Conservation (phyloP, 2,888 invertebrate species). For the Stramonita haemastoma region DNA sequence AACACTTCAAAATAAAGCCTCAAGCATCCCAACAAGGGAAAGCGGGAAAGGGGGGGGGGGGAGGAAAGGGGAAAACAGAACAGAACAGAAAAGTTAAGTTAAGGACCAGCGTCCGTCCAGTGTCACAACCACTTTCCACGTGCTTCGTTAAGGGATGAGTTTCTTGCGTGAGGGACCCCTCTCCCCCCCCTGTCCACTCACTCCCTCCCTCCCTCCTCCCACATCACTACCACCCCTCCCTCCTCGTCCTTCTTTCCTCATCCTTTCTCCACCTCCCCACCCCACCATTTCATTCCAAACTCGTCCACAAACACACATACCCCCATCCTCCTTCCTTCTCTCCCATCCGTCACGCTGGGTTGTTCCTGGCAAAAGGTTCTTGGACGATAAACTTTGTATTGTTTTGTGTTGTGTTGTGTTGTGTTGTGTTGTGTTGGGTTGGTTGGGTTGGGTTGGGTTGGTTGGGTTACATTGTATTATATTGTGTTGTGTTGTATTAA, state of each 20-base stretch:
- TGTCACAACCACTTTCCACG: conserved; percentile 50
- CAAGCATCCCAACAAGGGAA: no score
- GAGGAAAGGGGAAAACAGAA: no score
- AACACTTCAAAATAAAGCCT: no score
- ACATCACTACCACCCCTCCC: background rate
- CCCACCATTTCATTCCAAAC: background rate
- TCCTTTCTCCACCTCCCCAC: background rate
- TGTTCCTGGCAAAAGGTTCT: no score
- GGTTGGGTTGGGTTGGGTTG: no score
- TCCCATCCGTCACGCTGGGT: background rate
- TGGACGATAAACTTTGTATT: no score
- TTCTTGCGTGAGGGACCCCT: conserved; percentile 44
- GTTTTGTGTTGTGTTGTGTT: no score
- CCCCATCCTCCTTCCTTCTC: background rate
- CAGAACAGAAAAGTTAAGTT: background rate
- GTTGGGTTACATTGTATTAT: no score
- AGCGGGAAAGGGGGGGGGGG: no score
- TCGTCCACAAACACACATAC: background rate
- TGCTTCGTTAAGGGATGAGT: conserved; percentile 45
- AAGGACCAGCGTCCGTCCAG: conserved; percentile 2
- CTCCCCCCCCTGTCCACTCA: background rate
- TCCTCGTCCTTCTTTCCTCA: background rate
- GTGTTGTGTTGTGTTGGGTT: no score
- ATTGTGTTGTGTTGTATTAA: no score
- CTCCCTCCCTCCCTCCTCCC: background rate